Percentiles rank a stretch among this genome's conserved stretches.
Conservation (phyloP, 2,888 invertebrate genomes). For the Mesorhabditis belari region DNA sequence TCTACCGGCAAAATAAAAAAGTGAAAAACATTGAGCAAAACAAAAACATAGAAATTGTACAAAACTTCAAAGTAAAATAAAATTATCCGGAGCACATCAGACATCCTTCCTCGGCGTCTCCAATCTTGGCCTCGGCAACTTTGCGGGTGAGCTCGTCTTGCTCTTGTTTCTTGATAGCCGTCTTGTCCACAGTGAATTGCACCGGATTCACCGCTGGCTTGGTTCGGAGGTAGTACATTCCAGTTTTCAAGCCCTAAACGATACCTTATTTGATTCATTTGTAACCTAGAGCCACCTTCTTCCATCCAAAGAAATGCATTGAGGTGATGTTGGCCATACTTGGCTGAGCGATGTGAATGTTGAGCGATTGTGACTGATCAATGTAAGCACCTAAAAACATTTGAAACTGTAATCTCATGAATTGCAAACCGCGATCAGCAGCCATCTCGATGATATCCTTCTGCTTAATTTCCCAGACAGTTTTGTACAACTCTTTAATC, state of each 20-base stretch:
- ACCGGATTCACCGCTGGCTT: slow-evolving; percentile 93
- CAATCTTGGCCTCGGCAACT: slow-evolving; percentile 2
- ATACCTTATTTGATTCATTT: background rate
- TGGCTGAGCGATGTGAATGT: slow-evolving; percentile 90
- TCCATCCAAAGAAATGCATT: slow-evolving; percentile 98
- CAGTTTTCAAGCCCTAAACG: slow-evolving; percentile 83
- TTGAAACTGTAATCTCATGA: slow-evolving; percentile 77
- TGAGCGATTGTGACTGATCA: slow-evolving; percentile 96
- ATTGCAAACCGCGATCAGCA: slow-evolving; percentile 17
- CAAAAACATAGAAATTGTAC: background rate
- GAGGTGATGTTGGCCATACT: slow-evolving; percentile 87
- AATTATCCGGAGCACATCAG: slow-evolving; percentile 47
- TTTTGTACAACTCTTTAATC: slow-evolving; percentile 58
- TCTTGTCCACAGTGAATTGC: slow-evolving; percentile 93
- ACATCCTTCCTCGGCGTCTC: slow-evolving; percentile 40
- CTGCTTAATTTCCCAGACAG: slow-evolving; percentile 66
- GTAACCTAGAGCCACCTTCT: slow-evolving; percentile 60
- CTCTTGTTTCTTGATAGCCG: slow-evolving; percentile 52
- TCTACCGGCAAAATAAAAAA: too few relatives aligned
- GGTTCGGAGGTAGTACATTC: slow-evolving; percentile 95
- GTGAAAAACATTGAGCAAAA: too few relatives aligned
- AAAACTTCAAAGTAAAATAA: background rate
- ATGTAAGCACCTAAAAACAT: slow-evolving; percentile 75
- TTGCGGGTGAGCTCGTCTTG: background rate
- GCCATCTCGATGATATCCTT: slow-evolving; percentile 68